Percentiles rank a stretch among this genome's conserved stretches.
phyloP scores from a whole-genome alignment of 2,888 invertebrate genomes.

The Chalcosyrphus nemorum region DNA sequence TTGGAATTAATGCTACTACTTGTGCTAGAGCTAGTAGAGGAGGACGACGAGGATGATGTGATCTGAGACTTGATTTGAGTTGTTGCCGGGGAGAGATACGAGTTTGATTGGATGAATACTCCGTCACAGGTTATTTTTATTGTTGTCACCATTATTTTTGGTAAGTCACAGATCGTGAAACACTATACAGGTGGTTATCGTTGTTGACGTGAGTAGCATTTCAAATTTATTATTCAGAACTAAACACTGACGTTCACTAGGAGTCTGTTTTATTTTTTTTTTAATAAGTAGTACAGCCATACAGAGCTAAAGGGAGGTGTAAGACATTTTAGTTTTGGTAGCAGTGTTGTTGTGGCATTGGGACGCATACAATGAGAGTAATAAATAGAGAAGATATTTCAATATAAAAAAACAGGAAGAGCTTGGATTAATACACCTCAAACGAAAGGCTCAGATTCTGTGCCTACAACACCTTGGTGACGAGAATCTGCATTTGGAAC shows the following conservation, averaged over 20 bases:
- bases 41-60: too few relatives aligned
- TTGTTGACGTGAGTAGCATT: constrained; percentile 28
- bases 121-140: constrained; percentile 82
- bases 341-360: background rate
- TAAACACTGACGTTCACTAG: background rate
- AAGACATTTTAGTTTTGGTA: background rate
- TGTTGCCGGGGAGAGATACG: constrained; percentile 78
- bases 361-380: too few relatives aligned
- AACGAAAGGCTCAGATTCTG: too few relatives aligned
- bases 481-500: too few relatives aligned
- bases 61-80: constrained; percentile 43
- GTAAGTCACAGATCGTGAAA: constrained; percentile 19
- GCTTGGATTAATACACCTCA: too few relatives aligned
- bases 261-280: background rate
- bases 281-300: background rate
- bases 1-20: constrained; percentile 9
- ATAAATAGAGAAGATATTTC: too few relatives aligned
- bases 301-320: background rate
- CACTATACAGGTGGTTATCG: constrained; percentile 22
- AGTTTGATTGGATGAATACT: constrained; percentile 81
- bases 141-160: constrained; percentile 80
- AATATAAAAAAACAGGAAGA: too few relatives aligned
- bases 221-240: background rate
- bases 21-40: constrained; percentile 30
- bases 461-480: too few relatives aligned